A percentile compares a stretch with the other conserved stretches of the same genome.
Conservation (phyloP, 1,140 invertebrate genomes). For the Sycophaga agraensis region DNA sequence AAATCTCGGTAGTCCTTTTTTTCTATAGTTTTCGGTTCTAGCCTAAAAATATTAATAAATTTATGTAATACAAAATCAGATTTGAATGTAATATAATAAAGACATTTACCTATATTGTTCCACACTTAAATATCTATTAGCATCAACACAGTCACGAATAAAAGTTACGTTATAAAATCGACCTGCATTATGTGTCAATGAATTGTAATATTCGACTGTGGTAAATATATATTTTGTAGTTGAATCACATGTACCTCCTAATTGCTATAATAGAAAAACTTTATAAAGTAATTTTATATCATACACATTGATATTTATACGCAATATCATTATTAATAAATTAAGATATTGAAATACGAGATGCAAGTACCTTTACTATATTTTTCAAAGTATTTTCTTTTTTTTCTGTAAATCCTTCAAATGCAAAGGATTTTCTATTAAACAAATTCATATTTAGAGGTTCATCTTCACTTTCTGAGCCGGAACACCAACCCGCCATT, state of each 20-base stretch:
- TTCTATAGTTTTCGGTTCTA: conserved; percentile 5
- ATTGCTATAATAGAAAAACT: conserved; percentile 15
- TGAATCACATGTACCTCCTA: conserved; percentile 21
- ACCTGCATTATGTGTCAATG: background rate
- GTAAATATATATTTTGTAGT: conserved; percentile 21
- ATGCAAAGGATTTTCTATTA: conserved; percentile 17
- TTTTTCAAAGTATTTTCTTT: conserved; percentile 10
- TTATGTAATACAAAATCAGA: background rate
- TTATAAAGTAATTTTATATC: background rate
- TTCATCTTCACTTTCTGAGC: conserved; percentile 12
- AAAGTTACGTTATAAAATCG: conserved; percentile 17
- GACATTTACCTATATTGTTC: conserved; percentile 24
- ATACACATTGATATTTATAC: background rate
- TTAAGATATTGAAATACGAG: background rate
- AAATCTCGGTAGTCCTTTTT: conserved; percentile 25
- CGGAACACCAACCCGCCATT: conserved; percentile 23
- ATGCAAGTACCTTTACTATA: conserved; percentile 4
- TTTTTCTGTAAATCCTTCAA: conserved; percentile 12
- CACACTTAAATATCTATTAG: conserved; percentile 24
- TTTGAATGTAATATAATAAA: background rate
- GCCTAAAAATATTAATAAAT: conserved; percentile 9
- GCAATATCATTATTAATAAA: background rate
- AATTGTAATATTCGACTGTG: conserved; percentile 14
- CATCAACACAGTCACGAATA: conserved; percentile 28
- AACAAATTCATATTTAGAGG: conserved; percentile 23